Conservation (phyloP, 92 coral and sea anemone species). For the Palythoa grandis region DNA sequence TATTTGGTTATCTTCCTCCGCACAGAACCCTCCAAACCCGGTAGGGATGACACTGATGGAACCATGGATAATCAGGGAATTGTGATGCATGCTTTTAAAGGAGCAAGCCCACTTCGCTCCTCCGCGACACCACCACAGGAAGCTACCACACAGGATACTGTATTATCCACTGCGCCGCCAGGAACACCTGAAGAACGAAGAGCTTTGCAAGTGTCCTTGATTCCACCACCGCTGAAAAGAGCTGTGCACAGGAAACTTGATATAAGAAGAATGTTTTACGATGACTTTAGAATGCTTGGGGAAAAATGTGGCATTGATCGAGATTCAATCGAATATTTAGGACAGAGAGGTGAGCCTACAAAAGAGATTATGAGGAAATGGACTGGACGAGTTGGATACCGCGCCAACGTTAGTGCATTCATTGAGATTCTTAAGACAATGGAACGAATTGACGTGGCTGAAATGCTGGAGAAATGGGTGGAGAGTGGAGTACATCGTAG, state of each 20-base stretch:
- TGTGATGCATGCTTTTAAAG: too few species aligned
- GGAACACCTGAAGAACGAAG: constrained; percentile 14
- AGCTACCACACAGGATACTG: background rate
- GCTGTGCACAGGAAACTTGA: background rate
- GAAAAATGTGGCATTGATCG: constrained; percentile 35
- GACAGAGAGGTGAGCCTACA: constrained; percentile 36
- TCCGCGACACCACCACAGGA: background rate
- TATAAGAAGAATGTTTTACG: background rate
- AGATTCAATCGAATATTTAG: constrained; percentile 4
- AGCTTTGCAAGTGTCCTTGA: background rate
- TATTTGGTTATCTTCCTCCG: background rate
- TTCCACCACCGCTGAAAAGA: background rate
- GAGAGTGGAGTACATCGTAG: too few species aligned
- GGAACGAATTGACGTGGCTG: constrained; percentile 41
- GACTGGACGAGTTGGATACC: background rate
- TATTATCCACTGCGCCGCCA: background rate
- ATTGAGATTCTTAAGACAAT: constrained; percentile 28
- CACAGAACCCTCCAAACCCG: constrained; percentile 5
- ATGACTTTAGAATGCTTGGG: constrained; percentile 54
- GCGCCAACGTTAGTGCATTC: constrained; percentile 37
- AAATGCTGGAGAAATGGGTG: constrained; percentile 42
- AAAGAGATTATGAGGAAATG: constrained; percentile 38
- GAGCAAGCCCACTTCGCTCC: background rate
- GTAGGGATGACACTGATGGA: background rate
- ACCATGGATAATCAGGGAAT: too few species aligned